Evolutionary conservation across 2,888 invertebrate genomes (phyloP), one percentile per base, ranked within the genome.

Genomic region (Ecdyonurus torrentis): DNA sequence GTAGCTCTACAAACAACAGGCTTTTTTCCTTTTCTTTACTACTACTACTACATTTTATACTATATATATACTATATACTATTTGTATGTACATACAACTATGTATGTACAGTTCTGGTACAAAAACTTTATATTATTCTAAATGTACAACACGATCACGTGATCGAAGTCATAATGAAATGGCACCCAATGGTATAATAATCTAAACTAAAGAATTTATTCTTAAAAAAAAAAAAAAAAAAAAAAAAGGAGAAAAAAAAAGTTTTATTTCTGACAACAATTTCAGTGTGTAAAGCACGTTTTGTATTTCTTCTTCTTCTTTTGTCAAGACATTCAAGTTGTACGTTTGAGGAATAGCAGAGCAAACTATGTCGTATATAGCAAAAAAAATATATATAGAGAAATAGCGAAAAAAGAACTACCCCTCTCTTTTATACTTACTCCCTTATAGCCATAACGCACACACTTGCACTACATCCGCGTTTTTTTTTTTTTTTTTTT

Each of bases 1-100:
- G 55, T n/a, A 10, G 55, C 55, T 55, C 55, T 55, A n/a, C 55
- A 55, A 55, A 55, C 55, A 55, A 55, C 55, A 55, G 55, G 55
- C 55, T 55, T 22, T 55, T 37, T 37, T 37, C 37, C n/a, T 55
- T 18, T 55, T 55, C 37, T 37, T 37, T n/a, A n/a, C n/a, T n/a
- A n/a, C n/a, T n/a, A n/a, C n/a, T n/a, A n/a, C n/a, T n/a, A n/a
- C n/a, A n/a, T n/a, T n/a, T n/a, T n/a, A n/a, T n/a, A n/a, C n/a
- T n/a, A n/a, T n/a, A n/a, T n/a, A n/a, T n/a, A n/a, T n/a, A n/a
- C n/a, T n/a, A n/a, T n/a, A n/a, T n/a, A n/a, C n/a, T n/a, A n/a
- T n/a, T n/a, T n/a, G n/a, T n/a, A n/a, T n/a, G n/a, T n/a, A n/a
- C n/a, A n/a, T n/a, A n/a, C n/a, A n/a, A 37, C 37, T 37, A 10